These are phyloP conservation scores for Rousettus madagascariensis DNA, from an alignment of 2,797 vertebrate genomes.

Conservation along the genomic window DNA sequence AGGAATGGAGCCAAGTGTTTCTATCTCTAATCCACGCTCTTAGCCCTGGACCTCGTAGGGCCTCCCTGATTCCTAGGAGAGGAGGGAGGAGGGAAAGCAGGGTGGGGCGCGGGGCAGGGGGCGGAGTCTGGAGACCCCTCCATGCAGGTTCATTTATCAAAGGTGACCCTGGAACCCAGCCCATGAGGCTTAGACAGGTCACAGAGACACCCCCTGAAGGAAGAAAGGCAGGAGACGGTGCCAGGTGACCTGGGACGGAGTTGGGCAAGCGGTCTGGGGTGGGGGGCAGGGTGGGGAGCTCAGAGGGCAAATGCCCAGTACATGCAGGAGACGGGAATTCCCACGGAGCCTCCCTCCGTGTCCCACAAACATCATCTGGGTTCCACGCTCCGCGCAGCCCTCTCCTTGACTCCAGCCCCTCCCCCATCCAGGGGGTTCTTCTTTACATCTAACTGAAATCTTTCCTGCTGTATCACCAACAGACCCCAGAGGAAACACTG, in stretches of 20 bases:
- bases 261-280: no score
- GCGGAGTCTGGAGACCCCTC: background rate
- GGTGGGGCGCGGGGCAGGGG: no score
- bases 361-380: background rate
- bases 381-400: background rate
- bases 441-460: background rate
- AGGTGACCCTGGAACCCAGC: background rate
- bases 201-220: background rate
- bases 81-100: background rate
- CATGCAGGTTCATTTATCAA: background rate
- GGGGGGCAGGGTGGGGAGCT: no score
- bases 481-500: background rate
- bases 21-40: background rate
- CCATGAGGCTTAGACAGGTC: background rate
- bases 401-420: background rate
- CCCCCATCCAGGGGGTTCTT: background rate
- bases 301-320: background rate
- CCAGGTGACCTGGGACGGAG: background rate
- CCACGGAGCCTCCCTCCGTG: fast-evolving
- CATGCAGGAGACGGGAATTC: background rate
- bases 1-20: background rate
- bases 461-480: background rate
- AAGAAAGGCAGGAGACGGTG: background rate
- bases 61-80: background rate
- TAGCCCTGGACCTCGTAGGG: fast-evolving